Evolutionary conservation across 2,113 vertebrate genomes (phyloP).

Genomic region (Silurus glanis): DNA sequence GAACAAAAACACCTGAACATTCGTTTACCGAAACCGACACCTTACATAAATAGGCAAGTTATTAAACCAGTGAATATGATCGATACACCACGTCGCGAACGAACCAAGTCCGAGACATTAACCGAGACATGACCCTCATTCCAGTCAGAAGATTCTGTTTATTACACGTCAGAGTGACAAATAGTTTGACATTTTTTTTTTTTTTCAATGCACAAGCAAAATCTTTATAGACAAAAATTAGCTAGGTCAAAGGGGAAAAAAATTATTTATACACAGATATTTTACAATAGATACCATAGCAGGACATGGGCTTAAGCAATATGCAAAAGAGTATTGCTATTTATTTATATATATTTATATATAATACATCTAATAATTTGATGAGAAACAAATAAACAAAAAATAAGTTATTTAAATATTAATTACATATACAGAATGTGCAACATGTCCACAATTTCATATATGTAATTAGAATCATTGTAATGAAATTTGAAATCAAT

Average conservation of each 20-base stretch:
- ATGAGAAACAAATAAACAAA: constrained; percentile 84
- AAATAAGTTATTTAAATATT: constrained; percentile 99
- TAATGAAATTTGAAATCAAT: constrained; percentile 55
- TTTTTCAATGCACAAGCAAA: constrained; percentile 90
- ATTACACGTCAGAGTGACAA: constrained; percentile 86
- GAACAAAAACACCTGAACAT: too few species aligned
- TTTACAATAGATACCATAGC: constrained; percentile 87
- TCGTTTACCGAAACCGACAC: too few species aligned
- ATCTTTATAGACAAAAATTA: constrained; percentile 88
- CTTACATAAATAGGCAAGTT: too few species aligned
- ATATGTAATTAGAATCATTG: constrained; percentile 77
- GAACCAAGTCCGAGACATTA: background rate
- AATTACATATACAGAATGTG: constrained; percentile 99
- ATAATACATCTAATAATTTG: constrained; percentile 97
- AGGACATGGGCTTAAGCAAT: constrained; percentile 84
- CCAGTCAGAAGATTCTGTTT: constrained; percentile 55
- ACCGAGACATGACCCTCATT: background rate
- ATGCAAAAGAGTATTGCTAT: constrained; percentile 87
- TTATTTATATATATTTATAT: constrained; percentile 71
- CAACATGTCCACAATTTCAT: constrained; percentile 90
- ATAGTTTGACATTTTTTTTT: constrained; percentile 88
- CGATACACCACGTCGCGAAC: too few species aligned
- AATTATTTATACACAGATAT: constrained; percentile 93
- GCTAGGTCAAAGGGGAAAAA: constrained; percentile 84
- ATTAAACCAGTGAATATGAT: background rate